These are phyloP conservation scores for Dynastes tityus DNA, from an alignment of 2,888 invertebrate species.

Conservation along the genomic window DNA sequence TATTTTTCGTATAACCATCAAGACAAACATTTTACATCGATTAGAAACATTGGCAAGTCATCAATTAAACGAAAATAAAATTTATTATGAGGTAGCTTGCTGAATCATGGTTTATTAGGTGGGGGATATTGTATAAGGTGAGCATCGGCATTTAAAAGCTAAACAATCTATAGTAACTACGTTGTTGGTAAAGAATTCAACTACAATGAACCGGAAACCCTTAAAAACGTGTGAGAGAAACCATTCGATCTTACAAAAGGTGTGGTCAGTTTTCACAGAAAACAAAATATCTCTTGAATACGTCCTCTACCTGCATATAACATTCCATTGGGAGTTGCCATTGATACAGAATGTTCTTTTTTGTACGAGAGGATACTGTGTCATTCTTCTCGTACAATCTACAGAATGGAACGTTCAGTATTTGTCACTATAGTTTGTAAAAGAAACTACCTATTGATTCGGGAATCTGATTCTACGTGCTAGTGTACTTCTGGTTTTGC, in stretches of 20 bases:
- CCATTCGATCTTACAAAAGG: conserved; percentile 68
- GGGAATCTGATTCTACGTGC: conserved; percentile 59
- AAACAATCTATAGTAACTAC: conserved; percentile 69
- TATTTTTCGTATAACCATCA: background rate
- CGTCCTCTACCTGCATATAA: conserved; percentile 62
- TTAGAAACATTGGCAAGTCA: conserved; percentile 31
- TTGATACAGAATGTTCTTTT: conserved; percentile 69
- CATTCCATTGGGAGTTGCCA: conserved; percentile 68
- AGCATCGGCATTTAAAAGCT: conserved; percentile 68
- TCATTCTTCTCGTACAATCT: conserved; percentile 59
- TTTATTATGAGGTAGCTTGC: conserved; percentile 55
- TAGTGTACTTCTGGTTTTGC: conserved; percentile 58
- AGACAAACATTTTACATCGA: background rate
- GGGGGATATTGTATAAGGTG: conserved; percentile 61
- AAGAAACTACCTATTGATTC: conserved; percentile 59
- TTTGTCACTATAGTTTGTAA: conserved; percentile 62
- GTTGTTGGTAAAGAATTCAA: conserved; percentile 67
- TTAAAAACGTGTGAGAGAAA: conserved; percentile 69
- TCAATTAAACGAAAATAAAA: conserved; percentile 42
- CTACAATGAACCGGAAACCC: conserved; percentile 70
- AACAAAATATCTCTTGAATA: conserved; percentile 66
- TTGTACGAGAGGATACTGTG: conserved; percentile 61
- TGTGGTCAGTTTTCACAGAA: conserved; percentile 71
- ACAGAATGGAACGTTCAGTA: conserved; percentile 63
- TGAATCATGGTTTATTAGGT: conserved; percentile 64